Percentiles rank a stretch among this genome's conserved stretches.
phyloP scores from a whole-genome alignment of 2,888 invertebrate species.

The Lithophane semibrunnea region DNA sequence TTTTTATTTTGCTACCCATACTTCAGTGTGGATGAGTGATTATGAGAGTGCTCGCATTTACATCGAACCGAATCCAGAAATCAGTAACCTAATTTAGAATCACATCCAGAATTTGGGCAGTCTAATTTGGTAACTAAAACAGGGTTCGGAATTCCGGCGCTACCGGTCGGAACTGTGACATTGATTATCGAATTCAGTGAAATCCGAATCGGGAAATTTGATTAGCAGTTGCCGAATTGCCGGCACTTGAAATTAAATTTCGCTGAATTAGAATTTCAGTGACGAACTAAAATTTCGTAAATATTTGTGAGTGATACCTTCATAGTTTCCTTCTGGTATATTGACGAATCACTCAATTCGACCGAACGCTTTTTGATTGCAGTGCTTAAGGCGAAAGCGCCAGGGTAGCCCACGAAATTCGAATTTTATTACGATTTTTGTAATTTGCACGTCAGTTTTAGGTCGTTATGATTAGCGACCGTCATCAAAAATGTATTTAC shows the following conservation, averaged over 20 bases:
- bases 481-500: too few relatives aligned
- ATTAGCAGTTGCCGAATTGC: conserved; percentile 15
- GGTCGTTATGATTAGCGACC: too few relatives aligned
- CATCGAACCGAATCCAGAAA: conserved; percentile 1
- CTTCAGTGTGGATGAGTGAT: conserved; percentile 75
- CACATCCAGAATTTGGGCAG: neutral
- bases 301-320: conserved; percentile 19
- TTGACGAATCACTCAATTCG: neutral
- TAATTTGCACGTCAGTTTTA: too few relatives aligned
- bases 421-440: too few relatives aligned
- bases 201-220: conserved; percentile 26
- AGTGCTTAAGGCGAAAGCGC: too few relatives aligned
- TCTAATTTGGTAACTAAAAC: conserved; percentile 23
- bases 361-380: too few relatives aligned
- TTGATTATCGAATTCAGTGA: conserved; percentile 30
- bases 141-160: conserved; percentile 1
- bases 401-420: too few relatives aligned
- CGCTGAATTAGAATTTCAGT: conserved; percentile 1
- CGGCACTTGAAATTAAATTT: conserved; percentile 25
- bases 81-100: conserved; percentile 15
- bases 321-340: neutral
- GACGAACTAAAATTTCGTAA: neutral
- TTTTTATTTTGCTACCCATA: conserved; percentile 55
- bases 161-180: conserved; percentile 1
- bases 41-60: conserved; percentile 68